These are phyloP conservation scores for Pristionchus entomophagus DNA, from an alignment of 2,888 invertebrate species.

Conservation along the genomic window DNA sequence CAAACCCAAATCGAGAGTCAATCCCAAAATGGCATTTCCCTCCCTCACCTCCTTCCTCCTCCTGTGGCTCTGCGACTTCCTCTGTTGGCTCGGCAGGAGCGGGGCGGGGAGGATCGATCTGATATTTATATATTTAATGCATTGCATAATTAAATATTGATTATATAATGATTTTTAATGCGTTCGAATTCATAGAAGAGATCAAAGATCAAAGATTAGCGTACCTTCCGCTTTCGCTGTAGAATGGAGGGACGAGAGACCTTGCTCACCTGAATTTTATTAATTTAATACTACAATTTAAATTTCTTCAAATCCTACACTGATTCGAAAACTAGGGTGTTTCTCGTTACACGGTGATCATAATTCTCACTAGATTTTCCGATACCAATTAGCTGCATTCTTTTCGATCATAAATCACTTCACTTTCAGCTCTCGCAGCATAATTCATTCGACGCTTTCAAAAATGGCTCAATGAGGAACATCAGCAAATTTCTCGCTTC, in stretches of 20 bases:
- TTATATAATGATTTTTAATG: too few relatives aligned
- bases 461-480: background rate
- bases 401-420: background rate
- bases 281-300: background rate
- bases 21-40: too few relatives aligned
- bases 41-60: too few relatives aligned
- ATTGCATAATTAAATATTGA: too few relatives aligned
- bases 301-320: background rate
- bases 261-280: slow-evolving; percentile 35
- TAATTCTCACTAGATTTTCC: too few relatives aligned
- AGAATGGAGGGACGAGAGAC: slow-evolving; percentile 45
- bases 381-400: background rate
- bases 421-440: too few relatives aligned
- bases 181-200: too few relatives aligned
- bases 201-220: too few relatives aligned
- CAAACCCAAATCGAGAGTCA: too few relatives aligned
- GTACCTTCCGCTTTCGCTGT: slow-evolving; percentile 42
- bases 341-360: too few relatives aligned
- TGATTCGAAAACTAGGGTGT: too few relatives aligned
- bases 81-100: background rate
- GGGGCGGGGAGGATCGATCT: background rate
- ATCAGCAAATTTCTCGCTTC: background rate
- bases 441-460: background rate
- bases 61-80: too few relatives aligned
- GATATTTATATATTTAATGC: background rate